Conservation (phyloP, 2,888 invertebrate species). For the Drosophila kambysellisi region DNA sequence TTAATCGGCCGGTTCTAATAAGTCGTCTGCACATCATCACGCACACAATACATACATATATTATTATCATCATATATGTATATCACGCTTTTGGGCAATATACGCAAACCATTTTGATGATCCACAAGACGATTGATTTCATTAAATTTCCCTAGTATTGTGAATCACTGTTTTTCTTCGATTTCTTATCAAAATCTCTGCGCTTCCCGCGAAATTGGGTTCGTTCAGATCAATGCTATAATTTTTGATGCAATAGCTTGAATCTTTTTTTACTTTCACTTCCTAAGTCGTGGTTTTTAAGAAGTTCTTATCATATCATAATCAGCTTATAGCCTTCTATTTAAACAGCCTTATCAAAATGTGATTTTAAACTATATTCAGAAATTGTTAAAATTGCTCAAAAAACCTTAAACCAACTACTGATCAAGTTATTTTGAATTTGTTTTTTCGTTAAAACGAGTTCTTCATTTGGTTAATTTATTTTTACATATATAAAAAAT, state of each 20-base stretch:
- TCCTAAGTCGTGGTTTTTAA: neutral
- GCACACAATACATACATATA: neutral
- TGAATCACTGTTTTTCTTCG: neutral
- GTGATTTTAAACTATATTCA: neutral
- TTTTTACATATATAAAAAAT: too few species aligned
- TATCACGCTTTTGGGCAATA: neutral
- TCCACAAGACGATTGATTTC: neutral
- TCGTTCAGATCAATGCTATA: neutral
- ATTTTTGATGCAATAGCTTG: too few species aligned
- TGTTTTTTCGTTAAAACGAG: too few species aligned
- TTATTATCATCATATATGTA: conserved; percentile 3
- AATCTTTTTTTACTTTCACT: neutral
- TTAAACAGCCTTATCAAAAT: neutral
- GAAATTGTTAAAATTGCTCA: neutral
- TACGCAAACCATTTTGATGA: neutral
- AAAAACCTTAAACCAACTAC: neutral
- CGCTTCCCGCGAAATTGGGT: neutral
- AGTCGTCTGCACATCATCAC: neutral
- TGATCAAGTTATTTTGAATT: neutral
- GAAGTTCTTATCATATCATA: neutral
- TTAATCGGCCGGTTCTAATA: conserved; percentile 12
- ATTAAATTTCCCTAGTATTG: neutral
- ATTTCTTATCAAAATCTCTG: neutral
- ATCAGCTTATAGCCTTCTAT: neutral
- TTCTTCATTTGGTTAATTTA: neutral